Evolutionary conservation across 2,888 invertebrate species (phyloP).

Genomic region (Ceriagrion tenellum): DNA sequence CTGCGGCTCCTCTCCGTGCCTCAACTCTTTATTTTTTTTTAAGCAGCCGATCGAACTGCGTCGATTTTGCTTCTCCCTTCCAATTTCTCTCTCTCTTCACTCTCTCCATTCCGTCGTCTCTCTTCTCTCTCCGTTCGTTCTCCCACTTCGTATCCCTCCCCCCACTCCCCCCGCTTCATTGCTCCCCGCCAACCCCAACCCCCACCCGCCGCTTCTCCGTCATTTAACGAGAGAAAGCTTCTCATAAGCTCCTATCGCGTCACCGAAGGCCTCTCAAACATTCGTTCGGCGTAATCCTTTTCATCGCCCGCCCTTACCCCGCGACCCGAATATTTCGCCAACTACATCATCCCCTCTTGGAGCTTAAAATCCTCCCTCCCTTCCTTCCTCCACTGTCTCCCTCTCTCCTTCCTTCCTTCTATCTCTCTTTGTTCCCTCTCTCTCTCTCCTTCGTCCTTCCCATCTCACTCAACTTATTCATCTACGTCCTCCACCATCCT

Average conservation of each 20-base stretch:
- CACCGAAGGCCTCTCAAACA: slow-evolving; percentile 64
- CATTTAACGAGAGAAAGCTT: slow-evolving; percentile 65
- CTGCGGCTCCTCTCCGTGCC: neutral
- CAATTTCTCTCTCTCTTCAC: neutral
- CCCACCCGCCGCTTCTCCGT: neutral
- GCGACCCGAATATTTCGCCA: slow-evolving; percentile 59
- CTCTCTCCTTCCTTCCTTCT: neutral
- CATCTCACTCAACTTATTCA: neutral
- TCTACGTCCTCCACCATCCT: neutral
- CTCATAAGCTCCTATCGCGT: slow-evolving; percentile 63
- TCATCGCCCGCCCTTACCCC: slow-evolving; percentile 48
- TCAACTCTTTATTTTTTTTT: neutral
- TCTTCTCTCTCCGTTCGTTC: neutral
- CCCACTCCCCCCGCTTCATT: neutral
- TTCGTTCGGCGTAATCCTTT: slow-evolving; percentile 63
- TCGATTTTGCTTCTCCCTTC: neutral
- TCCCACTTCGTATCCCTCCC: neutral
- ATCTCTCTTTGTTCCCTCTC: neutral
- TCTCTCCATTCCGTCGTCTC: neutral
- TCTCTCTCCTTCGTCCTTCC: neutral
- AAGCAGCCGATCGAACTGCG: neutral
- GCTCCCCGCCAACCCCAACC: neutral
- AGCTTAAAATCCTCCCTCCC: neutral
- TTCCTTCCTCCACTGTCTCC: neutral
- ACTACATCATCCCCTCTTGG: slow-evolving; percentile 58